Base-by-base conservation (phyloP, 1,140 invertebrate species). In the Zaprionus vittiger region DNA sequence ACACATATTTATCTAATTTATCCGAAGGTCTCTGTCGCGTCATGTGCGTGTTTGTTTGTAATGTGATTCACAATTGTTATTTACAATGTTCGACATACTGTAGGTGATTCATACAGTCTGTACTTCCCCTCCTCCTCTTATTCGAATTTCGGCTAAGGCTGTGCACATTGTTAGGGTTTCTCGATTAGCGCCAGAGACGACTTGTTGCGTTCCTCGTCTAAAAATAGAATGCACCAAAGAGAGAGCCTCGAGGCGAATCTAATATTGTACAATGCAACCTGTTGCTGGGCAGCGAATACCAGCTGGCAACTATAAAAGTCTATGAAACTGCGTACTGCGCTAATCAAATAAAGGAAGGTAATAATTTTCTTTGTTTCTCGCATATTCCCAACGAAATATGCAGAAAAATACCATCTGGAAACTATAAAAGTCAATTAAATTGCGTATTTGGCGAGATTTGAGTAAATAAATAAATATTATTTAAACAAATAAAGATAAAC, bases 41-140 rank as follows among this genome's bases (percentile, higher is more conserved):
- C 49, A 31, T 56, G 31, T 84, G 82, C 82, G 82, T 24, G 59
- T 63, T 84, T 74, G 62, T 74, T 71, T 74, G 81, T 72, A 84
- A 80, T 68, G 34, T 84, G 81, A 83, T 37, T 83, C 80, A 80
- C 3, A 20, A 26, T 54, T 49, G 20, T 63, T 72, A 26, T 67
- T 17, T 28, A 34, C 24, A 63, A 31, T 59, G 57, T 69, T 63
- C 28, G n/a, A 54, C 6, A 56, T 69, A 20, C 56, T 49, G 62
- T 41, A 26, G 20, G 47, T 52, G 17, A 52, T 11, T 52, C 47
- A 52, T 49, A 20, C 11, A 52, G 14, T 41, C 38, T 14, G 4
- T 22, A 49, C 2, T 5, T 14, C 11, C 47, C 11, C 2, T 17
- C 41, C 6, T 5, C 6, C 6, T 26, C 4, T 26, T 47, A 47